Evolutionary conservation across 2,113 vertebrate genomes (phyloP), one percentile per base, ranked within the genome.

Genomic region (Nothobranchius furzeri): DNA sequence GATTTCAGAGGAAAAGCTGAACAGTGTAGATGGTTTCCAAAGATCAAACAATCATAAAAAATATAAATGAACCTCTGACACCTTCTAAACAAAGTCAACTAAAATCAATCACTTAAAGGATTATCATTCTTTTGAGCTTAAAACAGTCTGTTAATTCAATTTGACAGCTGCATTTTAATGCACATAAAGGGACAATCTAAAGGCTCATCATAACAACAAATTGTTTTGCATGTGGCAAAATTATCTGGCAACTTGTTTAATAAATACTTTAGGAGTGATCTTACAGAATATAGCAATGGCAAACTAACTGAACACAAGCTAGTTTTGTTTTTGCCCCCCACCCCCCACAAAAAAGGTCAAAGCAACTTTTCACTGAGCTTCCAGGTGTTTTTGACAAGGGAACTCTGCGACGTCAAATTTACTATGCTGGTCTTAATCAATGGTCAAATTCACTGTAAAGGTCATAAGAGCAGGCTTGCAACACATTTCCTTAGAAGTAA

Each of bases 301-400:
- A 75, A 36, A 46, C 58, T 6, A 45, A 68, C 43, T 73, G 47
- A 68, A 73, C 30, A 74, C 14, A 47, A 61, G 60, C 48, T 61
- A 68, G 20, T 45, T 20, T 52, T 65, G n/a, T 63, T 59, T 48
- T 59, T 12, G 7, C 7, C 43, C 1, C 3, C 17, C 15, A 1
- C 1, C n/a, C 3, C 14, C 8, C n/a, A 73, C 11, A 24, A 17
- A 9, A 48, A 54, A 75, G 53, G 60, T 62, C 68, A 57, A 73
- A 75, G 59, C 57, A 68, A 12, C 42, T 46, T 66, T 83, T 71
- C 54, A 73, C 25, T 61, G 57, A 15, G 36, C 61, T 69, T 71
- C 56, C 55, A 40, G 35, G 45, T 60, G 54, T 48, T 15, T n/a
- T 68, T 15, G 40, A 6, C 43, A 35, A 59, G 12, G 37, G 3